These are phyloP conservation scores for Pseudachorutes palmiensis DNA, from an alignment of 1,140 invertebrate genomes.

Conservation along the genomic window DNA sequence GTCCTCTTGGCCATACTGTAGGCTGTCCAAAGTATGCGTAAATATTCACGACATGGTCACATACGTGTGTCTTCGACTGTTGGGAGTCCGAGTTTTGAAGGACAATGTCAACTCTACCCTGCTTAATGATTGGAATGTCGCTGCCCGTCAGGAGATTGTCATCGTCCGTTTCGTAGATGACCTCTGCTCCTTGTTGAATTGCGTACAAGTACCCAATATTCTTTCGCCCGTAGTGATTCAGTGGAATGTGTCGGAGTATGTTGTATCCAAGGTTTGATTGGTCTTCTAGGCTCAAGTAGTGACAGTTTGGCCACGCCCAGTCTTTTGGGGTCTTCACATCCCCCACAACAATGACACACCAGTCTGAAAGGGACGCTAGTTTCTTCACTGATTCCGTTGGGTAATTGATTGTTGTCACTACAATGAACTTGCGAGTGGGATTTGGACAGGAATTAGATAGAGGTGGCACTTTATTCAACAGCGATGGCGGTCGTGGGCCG, in stretches of 20 bases:
- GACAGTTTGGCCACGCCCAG: not conserved
- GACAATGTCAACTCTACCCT: not conserved
- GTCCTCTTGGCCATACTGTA: conserved; percentile 41
- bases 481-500: too few relatives aligned
- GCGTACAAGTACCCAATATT: conserved; percentile 39
- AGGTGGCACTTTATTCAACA: too few relatives aligned
- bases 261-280: conserved; percentile 16
- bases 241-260: conserved; percentile 19
- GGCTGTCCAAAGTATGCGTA: conserved; percentile 41
- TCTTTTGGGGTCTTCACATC: conserved; percentile 1
- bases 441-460: too few relatives aligned
- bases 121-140: conserved; percentile 18
- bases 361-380: not conserved
- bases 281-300: not conserved
- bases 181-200: conserved; percentile 40
- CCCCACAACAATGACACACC: not conserved
- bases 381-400: not conserved
- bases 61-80: not conserved
- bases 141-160: conserved; percentile 41
- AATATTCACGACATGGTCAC: conserved; percentile 33
- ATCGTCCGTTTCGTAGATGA: conserved; percentile 43
- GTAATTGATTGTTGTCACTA: not conserved
- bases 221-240: conserved; percentile 35
- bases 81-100: not conserved
- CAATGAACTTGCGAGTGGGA: conserved; percentile 4